Percentiles rank a stretch among this genome's conserved stretches.
Conservation (phyloP, 2,888 invertebrate genomes). For the Zaprionus lineosus region DNA sequence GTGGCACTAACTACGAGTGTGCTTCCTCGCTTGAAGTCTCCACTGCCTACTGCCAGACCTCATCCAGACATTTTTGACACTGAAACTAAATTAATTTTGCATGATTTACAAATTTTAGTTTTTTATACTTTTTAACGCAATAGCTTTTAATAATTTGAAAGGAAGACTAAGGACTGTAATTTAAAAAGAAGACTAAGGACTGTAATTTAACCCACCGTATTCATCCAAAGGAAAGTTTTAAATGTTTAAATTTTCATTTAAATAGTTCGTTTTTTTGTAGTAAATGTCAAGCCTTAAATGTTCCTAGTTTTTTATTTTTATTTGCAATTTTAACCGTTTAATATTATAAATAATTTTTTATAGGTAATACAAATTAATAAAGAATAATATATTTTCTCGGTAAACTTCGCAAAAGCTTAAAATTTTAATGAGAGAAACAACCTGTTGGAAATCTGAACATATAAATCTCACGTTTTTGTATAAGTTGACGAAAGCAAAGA, state of each 20-base stretch:
- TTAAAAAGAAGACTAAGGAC: constrained; percentile 10
- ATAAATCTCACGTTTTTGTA: too few relatives aligned
- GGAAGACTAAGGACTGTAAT: constrained; percentile 5
- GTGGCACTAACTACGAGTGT: constrained; percentile 18
- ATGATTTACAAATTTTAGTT: constrained; percentile 2
- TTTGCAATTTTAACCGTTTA: constrained; percentile 39
- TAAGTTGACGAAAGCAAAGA: too few relatives aligned
- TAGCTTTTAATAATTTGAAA: constrained; percentile 25
- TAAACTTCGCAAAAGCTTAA: too few relatives aligned
- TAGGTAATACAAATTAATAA: too few relatives aligned
- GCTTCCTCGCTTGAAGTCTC: constrained; percentile 54
- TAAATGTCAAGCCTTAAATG: too few relatives aligned
- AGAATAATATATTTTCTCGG: too few relatives aligned
- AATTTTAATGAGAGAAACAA: too few relatives aligned
- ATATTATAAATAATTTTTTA: constrained; percentile 14
- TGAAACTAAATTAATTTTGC: too few relatives aligned
- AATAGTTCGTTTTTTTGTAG: constrained; percentile 25
- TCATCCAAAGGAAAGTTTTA: constrained; percentile 24
- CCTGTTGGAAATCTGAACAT: too few relatives aligned
- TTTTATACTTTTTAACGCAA: constrained; percentile 29
- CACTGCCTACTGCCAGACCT: constrained; percentile 72
- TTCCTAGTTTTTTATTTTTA: too few relatives aligned
- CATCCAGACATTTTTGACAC: constrained; percentile 60
- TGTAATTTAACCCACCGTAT: constrained; percentile 49
- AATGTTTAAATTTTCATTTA: constrained; percentile 26